Base-by-base conservation (phyloP, 2,113 vertebrate species). In the Asarcornis scutulata region DNA sequence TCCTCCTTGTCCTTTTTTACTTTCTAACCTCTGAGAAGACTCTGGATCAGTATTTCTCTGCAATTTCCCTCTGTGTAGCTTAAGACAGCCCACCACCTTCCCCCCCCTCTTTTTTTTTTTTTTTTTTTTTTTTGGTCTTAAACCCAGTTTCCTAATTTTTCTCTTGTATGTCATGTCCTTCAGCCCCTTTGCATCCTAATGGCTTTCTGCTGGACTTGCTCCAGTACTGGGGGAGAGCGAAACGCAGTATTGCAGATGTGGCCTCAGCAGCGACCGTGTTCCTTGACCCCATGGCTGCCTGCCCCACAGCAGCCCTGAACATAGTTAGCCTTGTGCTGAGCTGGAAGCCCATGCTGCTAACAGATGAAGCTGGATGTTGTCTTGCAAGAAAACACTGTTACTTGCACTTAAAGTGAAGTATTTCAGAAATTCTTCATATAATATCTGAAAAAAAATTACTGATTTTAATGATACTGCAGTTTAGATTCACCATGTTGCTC, bases 121-220 rank as follows among this genome's bases (percentile, higher is more conserved):
- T 0, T 46, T 25, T n/a, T 64, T 29, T 42, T n/a, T 14, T 13
- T 0, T 46, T 25, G 25, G 60, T 36, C 50, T 71, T 9, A 55
- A 89, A 75, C 17, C 13, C 31, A 68, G 4, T 60, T 75, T 81
- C 60, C 72, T 94, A 17, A 14, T 0, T 26, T 42, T 78, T 23
- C 46, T 52, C 11, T 44, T 60, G 34, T 32, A 34, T 80, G 40
- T 77, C n/a, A 21, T 36, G 67, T 74, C 50, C 52, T 83, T 52
- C 31, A 60, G 46, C 66, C 56, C 25, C 5, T 86, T 1, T 78
- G 60, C 53, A 46, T 91, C 42, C 32, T 75, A 38, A 31, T 56
- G 32, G 18, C 53, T 89, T 94, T 95, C 62, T 96, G 69, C 36
- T 92, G 83, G 91, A 21, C 59, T 82, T 87, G 74, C 31, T 86